Evolutionary conservation across 2,113 vertebrate genomes (phyloP).

Genomic region (Chascanopsetta lugubris): DNA sequence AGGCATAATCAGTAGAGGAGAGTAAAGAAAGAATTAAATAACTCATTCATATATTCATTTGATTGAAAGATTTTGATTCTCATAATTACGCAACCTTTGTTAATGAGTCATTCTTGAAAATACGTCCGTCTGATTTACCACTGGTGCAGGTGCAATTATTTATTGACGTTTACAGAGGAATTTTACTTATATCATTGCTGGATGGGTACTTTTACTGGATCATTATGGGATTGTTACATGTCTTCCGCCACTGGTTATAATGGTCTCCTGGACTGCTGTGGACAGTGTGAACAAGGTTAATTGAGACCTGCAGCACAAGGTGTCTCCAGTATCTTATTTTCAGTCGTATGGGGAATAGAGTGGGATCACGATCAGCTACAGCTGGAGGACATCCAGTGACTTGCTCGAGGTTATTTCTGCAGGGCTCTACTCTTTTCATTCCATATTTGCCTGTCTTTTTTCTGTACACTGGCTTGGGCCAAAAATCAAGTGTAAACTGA

Average conservation of each 20-base stretch:
- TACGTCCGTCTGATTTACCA: neutral
- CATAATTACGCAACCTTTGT: too few species aligned
- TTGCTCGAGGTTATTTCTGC: too few species aligned
- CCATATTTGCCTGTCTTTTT: too few species aligned
- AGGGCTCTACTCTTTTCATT: too few species aligned
- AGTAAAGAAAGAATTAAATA: neutral
- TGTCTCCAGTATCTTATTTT: constrained; percentile 11
- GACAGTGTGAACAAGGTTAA: constrained; percentile 7
- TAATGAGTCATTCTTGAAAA: too few species aligned
- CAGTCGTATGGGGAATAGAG: neutral
- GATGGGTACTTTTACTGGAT: neutral
- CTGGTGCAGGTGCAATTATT: neutral
- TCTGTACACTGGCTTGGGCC: too few species aligned
- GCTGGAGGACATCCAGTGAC: neutral
- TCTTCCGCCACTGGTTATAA: constrained; percentile 3
- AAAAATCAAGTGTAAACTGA: too few species aligned
- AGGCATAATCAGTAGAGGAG: neutral
- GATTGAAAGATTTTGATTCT: too few species aligned
- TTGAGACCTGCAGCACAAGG: neutral
- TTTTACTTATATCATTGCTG: neutral
- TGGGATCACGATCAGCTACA: neutral
- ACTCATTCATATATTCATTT: neutral
- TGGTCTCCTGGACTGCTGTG: neutral
- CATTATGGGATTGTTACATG: neutral
- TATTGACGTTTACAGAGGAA: neutral